phyloP scores from a whole-genome alignment of 2,888 invertebrate species.

The Ochropleura leucogaster region DNA sequence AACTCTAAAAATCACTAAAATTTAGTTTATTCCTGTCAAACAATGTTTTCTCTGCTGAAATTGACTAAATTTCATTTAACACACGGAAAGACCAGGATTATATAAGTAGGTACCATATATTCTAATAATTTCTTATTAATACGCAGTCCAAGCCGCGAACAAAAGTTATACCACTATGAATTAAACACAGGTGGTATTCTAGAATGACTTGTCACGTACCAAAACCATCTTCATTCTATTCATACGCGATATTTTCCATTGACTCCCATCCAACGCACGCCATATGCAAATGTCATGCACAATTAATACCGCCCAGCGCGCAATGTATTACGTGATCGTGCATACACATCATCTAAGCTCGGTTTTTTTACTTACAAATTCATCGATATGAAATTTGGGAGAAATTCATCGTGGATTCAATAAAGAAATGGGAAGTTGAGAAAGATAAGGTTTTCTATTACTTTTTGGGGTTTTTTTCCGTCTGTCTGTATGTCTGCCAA shows the following conservation, averaged over 20 bases:
- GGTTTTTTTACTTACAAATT: conserved; percentile 33
- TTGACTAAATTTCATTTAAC: too few species aligned
- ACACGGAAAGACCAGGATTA: too few species aligned
- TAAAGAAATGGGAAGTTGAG: neutral
- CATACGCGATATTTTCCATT: conserved; percentile 17
- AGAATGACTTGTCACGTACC: conserved; percentile 7
- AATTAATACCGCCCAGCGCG: conserved; percentile 49
- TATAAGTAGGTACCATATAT: too few species aligned
- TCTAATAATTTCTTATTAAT: neutral
- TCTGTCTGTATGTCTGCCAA: too few species aligned
- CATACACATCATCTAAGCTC: conserved; percentile 22
- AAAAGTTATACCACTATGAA: neutral
- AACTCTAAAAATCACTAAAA: too few species aligned
- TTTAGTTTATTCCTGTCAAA: too few species aligned
- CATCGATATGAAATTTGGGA: conserved; percentile 14
- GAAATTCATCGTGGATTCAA: conserved; percentile 6
- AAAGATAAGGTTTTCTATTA: neutral
- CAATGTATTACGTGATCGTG: conserved; percentile 57
- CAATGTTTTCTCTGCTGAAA: too few species aligned
- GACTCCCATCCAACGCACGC: conserved; percentile 34
- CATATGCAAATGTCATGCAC: conserved; percentile 44
- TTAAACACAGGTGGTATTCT: conserved; percentile 1
- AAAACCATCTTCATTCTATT: conserved; percentile 2
- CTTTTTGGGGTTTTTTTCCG: neutral
- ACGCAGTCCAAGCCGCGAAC: neutral